phyloP scores from a whole-genome alignment of 1,140 invertebrate species.

The Drosophila mojavensis region DNA sequence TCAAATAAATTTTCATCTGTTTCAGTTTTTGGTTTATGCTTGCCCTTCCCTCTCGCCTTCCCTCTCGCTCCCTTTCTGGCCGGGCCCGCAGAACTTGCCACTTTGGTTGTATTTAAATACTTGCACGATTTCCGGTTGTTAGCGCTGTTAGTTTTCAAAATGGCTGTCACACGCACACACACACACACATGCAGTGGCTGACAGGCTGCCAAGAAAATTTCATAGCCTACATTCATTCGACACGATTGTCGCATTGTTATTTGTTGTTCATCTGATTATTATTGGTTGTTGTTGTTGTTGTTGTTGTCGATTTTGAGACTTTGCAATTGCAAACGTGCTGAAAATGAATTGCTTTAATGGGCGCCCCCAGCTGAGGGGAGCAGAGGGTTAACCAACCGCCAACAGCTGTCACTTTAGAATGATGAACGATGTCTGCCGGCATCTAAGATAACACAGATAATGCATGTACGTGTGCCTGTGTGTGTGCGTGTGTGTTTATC shows the following conservation, averaged over 20 bases:
- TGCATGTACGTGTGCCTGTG: too few relatives aligned
- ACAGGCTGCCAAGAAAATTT: constrained; percentile 23
- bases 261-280: constrained; percentile 1
- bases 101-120: constrained; percentile 75
- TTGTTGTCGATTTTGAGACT: constrained; percentile 10
- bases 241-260: constrained; percentile 11
- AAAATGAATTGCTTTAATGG: constrained; percentile 22
- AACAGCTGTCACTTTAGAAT: constrained; percentile 5
- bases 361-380: background rate
- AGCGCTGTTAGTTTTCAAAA: constrained; percentile 72
- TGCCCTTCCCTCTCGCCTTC: background rate
- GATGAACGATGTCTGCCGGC: constrained; percentile 12
- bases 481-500: background rate
- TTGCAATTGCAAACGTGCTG: constrained; percentile 10
- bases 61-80: background rate
- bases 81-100: constrained; percentile 59
- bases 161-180: constrained; percentile 55
- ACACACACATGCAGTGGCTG: constrained; percentile 6
- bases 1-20: constrained; percentile 78
- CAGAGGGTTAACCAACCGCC: background rate
- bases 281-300: constrained; percentile 13
- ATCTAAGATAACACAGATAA: background rate
- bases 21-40: constrained; percentile 70
- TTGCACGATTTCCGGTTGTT: constrained; percentile 81
- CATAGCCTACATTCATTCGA: constrained; percentile 61